These are phyloP conservation scores for Lepidurus couesii DNA, from an alignment of 1,140 invertebrate genomes.

Conservation along the genomic window DNA sequence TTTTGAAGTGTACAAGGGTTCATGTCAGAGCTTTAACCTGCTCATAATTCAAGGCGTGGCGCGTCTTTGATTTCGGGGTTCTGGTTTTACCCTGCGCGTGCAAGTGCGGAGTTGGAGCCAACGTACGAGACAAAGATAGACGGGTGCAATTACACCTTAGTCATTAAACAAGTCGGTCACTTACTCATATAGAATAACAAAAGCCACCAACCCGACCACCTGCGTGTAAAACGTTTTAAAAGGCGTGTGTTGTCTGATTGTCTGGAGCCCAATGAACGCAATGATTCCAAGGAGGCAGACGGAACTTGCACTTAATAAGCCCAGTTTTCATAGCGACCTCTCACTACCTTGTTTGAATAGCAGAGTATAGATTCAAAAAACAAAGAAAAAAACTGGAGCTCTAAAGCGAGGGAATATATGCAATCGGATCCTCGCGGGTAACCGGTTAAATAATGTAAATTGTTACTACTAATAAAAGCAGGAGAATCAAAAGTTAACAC, in stretches of 20 bases:
- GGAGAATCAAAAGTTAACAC: too few relatives aligned
- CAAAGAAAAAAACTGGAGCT: too few relatives aligned
- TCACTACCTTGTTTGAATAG: too few relatives aligned
- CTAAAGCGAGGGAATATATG: too few relatives aligned
- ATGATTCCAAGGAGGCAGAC: background rate
- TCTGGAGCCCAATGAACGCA: background rate
- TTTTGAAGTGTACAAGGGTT: background rate
- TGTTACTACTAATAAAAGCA: too few relatives aligned
- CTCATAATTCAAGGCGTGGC: constrained; percentile 9
- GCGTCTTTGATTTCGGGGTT: background rate
- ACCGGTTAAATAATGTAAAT: too few relatives aligned
- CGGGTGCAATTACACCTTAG: constrained; percentile 5
- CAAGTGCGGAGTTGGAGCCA: background rate
- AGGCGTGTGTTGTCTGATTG: background rate
- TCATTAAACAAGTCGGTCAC: constrained; percentile 18
- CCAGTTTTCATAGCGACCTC: too few relatives aligned
- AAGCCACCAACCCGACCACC: background rate
- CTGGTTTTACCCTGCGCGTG: constrained; percentile 17
- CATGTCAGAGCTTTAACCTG: constrained; percentile 8
- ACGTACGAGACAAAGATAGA: constrained; percentile 18
- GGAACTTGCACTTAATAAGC: too few relatives aligned
- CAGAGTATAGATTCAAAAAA: too few relatives aligned
- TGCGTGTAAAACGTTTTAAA: background rate
- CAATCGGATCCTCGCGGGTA: too few relatives aligned
- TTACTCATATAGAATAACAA: background rate